phyloP scores from a whole-genome alignment of 2,113 vertebrate genomes.

The Rhinichthys klamathensis region DNA sequence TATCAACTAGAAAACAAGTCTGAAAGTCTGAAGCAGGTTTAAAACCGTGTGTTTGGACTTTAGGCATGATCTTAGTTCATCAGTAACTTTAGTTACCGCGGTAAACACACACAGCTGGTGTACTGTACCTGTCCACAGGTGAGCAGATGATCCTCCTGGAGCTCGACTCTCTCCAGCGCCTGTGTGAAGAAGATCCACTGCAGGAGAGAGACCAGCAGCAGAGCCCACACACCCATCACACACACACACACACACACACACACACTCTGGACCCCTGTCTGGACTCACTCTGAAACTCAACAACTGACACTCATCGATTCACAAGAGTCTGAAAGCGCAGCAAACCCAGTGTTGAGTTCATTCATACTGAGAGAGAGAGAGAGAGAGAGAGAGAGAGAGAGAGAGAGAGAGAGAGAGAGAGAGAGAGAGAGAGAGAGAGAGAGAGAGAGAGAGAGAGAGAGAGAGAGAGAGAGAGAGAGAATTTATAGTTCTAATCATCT shows the following conservation, averaged over 20 bases:
- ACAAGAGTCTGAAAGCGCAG: background rate
- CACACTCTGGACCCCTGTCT: no score
- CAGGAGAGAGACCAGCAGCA: conserved; percentile 12
- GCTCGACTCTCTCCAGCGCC: conserved; percentile 15
- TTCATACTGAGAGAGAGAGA: background rate
- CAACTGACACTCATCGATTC: background rate
- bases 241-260: background rate
- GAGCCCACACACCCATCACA: conserved; percentile 26
- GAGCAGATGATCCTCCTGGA: background rate
- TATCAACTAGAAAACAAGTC: no score
- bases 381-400: background rate
- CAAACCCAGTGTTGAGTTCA: no score
- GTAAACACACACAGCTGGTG: background rate
- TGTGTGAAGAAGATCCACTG: background rate
- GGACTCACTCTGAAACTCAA: background rate
- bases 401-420: background rate
- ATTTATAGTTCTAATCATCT: background rate
- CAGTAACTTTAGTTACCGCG: no score
- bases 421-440: background rate
- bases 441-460: background rate
- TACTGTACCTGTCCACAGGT: conserved; percentile 47
- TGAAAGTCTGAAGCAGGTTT: background rate
- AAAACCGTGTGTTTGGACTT: background rate
- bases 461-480: background rate
- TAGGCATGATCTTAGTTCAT: background rate